These are phyloP conservation scores for Tetranychus urticae DNA, from an alignment of 1,140 invertebrate species.

Conservation along the genomic window DNA sequence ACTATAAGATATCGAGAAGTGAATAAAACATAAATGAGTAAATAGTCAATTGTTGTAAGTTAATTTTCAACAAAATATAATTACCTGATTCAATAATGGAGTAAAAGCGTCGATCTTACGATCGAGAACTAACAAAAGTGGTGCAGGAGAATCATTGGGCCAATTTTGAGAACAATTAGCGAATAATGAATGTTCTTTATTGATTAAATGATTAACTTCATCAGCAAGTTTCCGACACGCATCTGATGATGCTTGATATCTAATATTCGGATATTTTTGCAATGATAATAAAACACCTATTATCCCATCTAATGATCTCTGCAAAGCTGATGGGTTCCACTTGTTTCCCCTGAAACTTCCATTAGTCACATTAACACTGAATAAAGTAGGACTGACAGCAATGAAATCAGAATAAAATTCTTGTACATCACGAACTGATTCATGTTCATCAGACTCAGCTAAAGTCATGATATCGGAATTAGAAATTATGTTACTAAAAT, in stretches of 20 bases:
- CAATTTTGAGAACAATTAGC: slow-evolving; percentile 9
- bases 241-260: slow-evolving; percentile 70
- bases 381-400: slow-evolving; percentile 68
- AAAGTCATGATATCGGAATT: slow-evolving; percentile 86
- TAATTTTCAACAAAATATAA: neutral
- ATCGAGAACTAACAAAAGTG: slow-evolving; percentile 65
- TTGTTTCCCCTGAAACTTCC: slow-evolving; percentile 28
- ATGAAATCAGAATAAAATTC: slow-evolving; percentile 88
- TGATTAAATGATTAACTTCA: slow-evolving; percentile 49
- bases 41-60: neutral
- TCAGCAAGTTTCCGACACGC: slow-evolving; percentile 64
- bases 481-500: slow-evolving; percentile 93
- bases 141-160: slow-evolving; percentile 31
- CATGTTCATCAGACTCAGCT: slow-evolving; percentile 91
- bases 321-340: slow-evolving; percentile 47
- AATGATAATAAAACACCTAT: slow-evolving; percentile 65
- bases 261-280: slow-evolving; percentile 67
- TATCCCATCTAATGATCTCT: slow-evolving; percentile 58
- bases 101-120: slow-evolving; percentile 81
- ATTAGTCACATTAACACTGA: slow-evolving; percentile 31
- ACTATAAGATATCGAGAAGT: slow-evolving; percentile 28
- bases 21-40: neutral
- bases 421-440: slow-evolving; percentile 71
- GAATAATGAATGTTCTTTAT: slow-evolving; percentile 62
- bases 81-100: slow-evolving; percentile 68